Evolutionary conservation across 1,140 invertebrate species (phyloP), one percentile per base, ranked within the genome.

Genomic region (Palaemon carinicauda): DNA sequence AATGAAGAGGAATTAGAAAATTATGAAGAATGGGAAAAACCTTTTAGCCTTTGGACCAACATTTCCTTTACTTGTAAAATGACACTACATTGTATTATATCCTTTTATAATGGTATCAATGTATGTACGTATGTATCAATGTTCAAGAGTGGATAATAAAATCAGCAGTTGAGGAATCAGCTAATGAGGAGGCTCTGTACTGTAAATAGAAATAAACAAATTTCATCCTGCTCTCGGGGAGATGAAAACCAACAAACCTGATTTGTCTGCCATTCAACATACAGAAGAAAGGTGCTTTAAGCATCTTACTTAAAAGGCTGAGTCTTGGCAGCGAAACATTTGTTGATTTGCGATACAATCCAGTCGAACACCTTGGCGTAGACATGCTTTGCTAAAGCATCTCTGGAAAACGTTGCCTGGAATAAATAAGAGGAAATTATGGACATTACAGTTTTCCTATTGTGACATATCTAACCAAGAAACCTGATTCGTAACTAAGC

Each of bases 361-460:
- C 97, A 99, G 89, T 95, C 95, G 92, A 99, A 99, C 24, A 99
- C 91, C 89, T 96, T 95, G 0, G 98, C 96, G 91, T 99, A 99
- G 82, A 99, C 96, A 90, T 97, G 94, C 92, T 99, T 99, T 0
- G 98, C 96, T 14, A 99, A 91, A 2, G 98, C 98, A 92, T 99
- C 98, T 27, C 97, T 92, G 0, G 96, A 95, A 87, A 95, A 95
- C 19, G 92, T 91, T 0, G 98, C 97, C 91, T 96, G 92, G 56
- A 90, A 1, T n/a, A 87, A 4, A 19, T 3, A 82, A 87, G 27
- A 87, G 29, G 5, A 81, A 84, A 9, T 41, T 41, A 41, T 41
- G 7, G 41, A 41, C 41, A 80, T 14, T n/a, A n/a, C 21, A 77
- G 33, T 7, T 80, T 3, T 82, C 27, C 29, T 31, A 5, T 85